Evolutionary conservation across 2,888 invertebrate species (phyloP), one percentile per base, ranked within the genome.

Genomic region (Ophion slaviceki): DNA sequence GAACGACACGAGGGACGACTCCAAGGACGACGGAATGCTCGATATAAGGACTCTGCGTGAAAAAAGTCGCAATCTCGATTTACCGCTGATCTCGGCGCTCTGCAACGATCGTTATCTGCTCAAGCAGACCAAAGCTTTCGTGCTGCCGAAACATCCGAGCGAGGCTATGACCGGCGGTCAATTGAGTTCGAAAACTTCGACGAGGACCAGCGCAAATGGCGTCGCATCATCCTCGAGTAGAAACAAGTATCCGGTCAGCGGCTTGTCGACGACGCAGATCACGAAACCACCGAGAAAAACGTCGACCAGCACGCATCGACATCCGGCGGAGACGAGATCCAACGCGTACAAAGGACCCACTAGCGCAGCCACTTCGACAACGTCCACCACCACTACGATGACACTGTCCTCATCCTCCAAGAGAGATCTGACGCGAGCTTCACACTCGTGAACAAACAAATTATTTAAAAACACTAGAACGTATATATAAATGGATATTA

Each of bases 51-150:
- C 97, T 89, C 95, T 98, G 86, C 96, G 98, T 83, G 98, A 98
- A 94, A 97, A 98, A 94, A 98, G 98, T 94, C 97, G 97, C 93
- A 97, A 98, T 93, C 95, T 98, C 91, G 98, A 98, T 94, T 95
- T 99, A 94, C 99, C 99, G 28, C 95, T 99, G 86, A 98, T 99
- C 92, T 97, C 98, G 84, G 99, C 98, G 17, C 95, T 99, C 89
- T 99, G 98, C 95, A 99, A 98, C 93, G 99, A 99, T 94, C 96
- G 97, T 83, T 97, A 98, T 84, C 95, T 99, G 91, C 95, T 98
- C 84, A 98, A 97, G 94, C 98, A 98, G 94, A 98, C 98, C 75
- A 97, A 97, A 94, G 97, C 97, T 32, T 97, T 97, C 92, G 97
- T 97, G 88, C 96, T 96, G 95, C 97, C 97, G 78, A 97, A 97